phyloP scores from a whole-genome alignment of 2,797 vertebrate species.

The Liasis olivaceus region DNA sequence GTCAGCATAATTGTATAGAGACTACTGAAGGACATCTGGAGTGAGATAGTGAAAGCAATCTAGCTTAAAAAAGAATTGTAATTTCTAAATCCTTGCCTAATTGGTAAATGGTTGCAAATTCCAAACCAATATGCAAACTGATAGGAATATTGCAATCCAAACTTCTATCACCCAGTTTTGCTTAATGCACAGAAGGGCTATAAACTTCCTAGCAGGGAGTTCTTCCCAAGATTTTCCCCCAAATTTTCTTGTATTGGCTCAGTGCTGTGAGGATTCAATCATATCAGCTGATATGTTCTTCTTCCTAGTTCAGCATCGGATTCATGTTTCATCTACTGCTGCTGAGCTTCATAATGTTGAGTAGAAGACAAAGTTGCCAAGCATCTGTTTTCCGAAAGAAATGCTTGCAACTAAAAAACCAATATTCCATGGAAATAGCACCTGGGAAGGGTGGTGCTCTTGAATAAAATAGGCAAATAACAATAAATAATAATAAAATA shows the following conservation, averaged over 20 bases:
- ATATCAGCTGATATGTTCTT: constrained; percentile 31
- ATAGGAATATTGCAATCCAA: neutral
- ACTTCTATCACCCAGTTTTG: neutral
- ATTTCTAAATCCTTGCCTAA: neutral
- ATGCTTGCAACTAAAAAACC: neutral
- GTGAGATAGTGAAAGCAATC: neutral
- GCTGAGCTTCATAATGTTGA: constrained; percentile 31
- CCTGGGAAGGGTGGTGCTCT: neutral
- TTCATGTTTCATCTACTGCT: constrained; percentile 25
- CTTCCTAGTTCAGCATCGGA: neutral
- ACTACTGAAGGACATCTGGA: neutral
- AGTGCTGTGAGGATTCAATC: constrained; percentile 16
- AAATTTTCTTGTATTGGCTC: neutral
- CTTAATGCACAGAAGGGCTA: too few relatives aligned
- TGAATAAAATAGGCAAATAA: constrained; percentile 40
- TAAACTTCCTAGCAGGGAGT: neutral
- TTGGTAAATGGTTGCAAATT: neutral
- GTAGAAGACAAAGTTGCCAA: constrained; percentile 39
- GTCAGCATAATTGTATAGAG: neutral
- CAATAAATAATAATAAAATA: too few relatives aligned
- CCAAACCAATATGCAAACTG: neutral
- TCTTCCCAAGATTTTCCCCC: neutral
- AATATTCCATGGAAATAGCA: constrained; percentile 39
- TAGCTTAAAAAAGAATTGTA: neutral
- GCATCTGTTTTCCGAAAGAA: constrained; percentile 24